phyloP scores from a whole-genome alignment of 2,797 vertebrate species.

The Psittacula echo region DNA sequence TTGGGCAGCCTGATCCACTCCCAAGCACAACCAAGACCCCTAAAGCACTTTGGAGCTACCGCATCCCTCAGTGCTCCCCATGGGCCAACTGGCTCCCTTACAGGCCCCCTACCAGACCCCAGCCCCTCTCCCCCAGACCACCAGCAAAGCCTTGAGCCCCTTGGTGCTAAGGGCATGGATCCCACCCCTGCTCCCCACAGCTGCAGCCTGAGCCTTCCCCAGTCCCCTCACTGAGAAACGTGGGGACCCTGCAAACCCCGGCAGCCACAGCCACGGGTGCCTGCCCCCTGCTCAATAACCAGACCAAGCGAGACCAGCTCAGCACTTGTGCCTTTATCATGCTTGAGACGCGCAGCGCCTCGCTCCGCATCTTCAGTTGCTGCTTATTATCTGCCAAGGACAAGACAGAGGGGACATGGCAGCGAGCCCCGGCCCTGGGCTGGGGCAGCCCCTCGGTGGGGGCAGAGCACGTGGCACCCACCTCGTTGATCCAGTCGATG shows the following conservation, averaged over 20 bases:
- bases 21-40: neutral
- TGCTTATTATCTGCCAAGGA: neutral
- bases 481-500: conserved; percentile 66
- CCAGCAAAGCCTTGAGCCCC: neutral
- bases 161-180: rapidly evolving
- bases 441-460: rapidly evolving
- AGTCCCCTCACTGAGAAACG: rapidly evolving
- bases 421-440: neutral
- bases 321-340: neutral
- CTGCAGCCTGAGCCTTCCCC: neutral
- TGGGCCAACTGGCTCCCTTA: too few species aligned
- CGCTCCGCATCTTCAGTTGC: rapidly evolving
- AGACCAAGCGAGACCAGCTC: neutral
- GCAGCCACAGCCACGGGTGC: too few species aligned
- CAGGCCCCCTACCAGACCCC: neutral
- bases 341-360: rapidly evolving
- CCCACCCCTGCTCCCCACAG: neutral
- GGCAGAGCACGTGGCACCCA: neutral
- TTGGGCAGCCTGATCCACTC: too few species aligned
- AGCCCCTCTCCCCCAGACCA: neutral
- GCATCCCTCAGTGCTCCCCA: neutral
- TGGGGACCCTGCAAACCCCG: neutral
- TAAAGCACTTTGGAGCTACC: neutral
- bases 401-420: rapidly evolving
- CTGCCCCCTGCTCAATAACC: rapidly evolving